Evolutionary conservation across 2,797 vertebrate genomes (phyloP).

Genomic region (Trichosurus vulpecula): DNA sequence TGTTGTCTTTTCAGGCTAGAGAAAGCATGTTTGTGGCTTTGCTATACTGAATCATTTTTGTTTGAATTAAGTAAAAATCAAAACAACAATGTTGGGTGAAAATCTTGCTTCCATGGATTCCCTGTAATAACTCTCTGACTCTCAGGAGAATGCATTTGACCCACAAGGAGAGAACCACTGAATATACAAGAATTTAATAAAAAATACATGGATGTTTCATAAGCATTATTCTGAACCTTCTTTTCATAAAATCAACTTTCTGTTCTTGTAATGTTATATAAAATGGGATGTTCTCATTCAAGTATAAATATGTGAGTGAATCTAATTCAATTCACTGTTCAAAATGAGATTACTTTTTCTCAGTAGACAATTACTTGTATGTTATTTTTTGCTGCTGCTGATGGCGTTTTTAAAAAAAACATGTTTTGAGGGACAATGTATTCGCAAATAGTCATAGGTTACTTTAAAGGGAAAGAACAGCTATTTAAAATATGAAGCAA

Average conservation of each 20-base stretch:
- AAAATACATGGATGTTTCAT: neutral
- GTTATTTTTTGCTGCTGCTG: neutral
- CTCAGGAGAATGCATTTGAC: neutral
- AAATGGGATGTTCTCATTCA: neutral
- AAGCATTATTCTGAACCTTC: neutral
- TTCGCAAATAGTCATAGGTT: neutral
- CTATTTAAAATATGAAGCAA: neutral
- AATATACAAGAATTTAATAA: neutral
- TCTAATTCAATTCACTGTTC: neutral
- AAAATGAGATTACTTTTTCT: conserved; percentile 21
- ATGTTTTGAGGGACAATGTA: neutral
- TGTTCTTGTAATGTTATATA: neutral
- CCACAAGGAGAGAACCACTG: neutral
- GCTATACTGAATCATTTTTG: neutral
- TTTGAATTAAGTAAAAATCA: neutral
- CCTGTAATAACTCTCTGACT: neutral
- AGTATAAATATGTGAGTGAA: neutral
- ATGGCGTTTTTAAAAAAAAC: neutral
- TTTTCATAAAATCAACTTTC: neutral
- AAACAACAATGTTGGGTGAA: neutral
- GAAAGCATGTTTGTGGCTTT: neutral
- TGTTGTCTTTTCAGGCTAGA: neutral
- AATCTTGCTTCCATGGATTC: neutral
- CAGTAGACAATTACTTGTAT: neutral
- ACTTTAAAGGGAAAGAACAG: neutral